These are phyloP conservation scores for Acleris cristana DNA, from an alignment of 2,888 invertebrate species.

Conservation along the genomic window DNA sequence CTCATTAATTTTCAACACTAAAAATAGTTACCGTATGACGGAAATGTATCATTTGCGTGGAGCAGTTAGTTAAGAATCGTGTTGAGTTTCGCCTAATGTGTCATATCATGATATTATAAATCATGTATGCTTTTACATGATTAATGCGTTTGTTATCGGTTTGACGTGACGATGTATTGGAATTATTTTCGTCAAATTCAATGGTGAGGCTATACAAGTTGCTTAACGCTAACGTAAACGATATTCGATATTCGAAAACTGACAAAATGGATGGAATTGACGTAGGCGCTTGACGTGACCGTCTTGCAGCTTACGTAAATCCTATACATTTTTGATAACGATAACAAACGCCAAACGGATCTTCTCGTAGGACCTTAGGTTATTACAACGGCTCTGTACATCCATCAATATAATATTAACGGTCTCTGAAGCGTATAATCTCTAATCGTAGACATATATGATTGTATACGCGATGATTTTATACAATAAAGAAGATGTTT, in stretches of 20 bases:
- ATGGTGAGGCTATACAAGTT: too few species aligned
- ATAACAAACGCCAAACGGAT: too few species aligned
- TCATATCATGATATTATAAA: slow-evolving; percentile 1
- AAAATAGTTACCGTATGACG: slow-evolving; percentile 4
- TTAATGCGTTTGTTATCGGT: neutral
- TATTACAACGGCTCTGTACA: slow-evolving; percentile 2
- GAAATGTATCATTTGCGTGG: neutral
- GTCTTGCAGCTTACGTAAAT: too few species aligned
- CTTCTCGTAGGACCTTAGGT: neutral
- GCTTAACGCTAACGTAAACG: too few species aligned
- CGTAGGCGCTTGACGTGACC: too few species aligned
- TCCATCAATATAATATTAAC: slow-evolving; percentile 13
- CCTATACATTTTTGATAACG: too few species aligned
- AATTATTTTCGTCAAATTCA: neutral
- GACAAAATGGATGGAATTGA: too few species aligned
- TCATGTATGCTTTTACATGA: neutral
- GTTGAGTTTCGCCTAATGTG: neutral
- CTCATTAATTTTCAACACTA: slow-evolving; percentile 39
- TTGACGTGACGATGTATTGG: neutral
- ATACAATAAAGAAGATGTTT: slow-evolving; percentile 68
- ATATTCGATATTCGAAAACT: too few species aligned
- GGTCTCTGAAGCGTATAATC: slow-evolving; percentile 25
- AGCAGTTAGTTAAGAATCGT: neutral
- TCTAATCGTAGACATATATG: slow-evolving; percentile 35
- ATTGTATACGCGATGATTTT: slow-evolving; percentile 54